These are phyloP conservation scores for Tipula unca DNA, from an alignment of 2,888 invertebrate genomes.

Conservation along the genomic window DNA sequence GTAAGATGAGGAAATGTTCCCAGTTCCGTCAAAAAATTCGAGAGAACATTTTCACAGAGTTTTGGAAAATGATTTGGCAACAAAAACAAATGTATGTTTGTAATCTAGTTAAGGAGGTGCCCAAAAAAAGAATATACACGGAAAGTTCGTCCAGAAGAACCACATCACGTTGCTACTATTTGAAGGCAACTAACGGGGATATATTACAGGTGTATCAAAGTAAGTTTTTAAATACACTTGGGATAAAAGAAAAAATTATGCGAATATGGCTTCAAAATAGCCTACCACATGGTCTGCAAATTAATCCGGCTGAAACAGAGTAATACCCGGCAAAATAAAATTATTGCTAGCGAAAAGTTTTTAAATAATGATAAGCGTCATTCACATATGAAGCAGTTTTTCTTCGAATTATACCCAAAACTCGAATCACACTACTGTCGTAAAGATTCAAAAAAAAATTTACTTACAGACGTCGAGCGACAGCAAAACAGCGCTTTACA, in stretches of 20 bases:
- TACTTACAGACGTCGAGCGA: neutral
- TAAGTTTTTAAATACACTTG: constrained; percentile 21
- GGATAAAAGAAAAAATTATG: no score
- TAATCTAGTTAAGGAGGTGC: neutral
- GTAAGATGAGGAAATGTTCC: neutral
- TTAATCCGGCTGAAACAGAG: neutral
- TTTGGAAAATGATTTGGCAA: neutral
- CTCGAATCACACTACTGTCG: no score
- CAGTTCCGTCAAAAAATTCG: neutral
- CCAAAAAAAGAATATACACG: neutral
- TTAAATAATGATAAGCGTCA: neutral
- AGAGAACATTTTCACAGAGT: neutral
- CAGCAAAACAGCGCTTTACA: neutral
- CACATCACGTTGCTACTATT: neutral
- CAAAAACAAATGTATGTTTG: neutral
- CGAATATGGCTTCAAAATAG: neutral
- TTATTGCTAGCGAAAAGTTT: no score
- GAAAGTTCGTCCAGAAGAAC: no score
- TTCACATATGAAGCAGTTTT: neutral
- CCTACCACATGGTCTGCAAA: neutral
- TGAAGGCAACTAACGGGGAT: neutral
- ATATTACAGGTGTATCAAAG: constrained; percentile 21
- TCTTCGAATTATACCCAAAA: neutral
- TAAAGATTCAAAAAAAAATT: neutral
- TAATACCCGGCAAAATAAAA: constrained; percentile 20